Percentiles rank a stretch among this genome's conserved stretches.
Conservation (phyloP, 2,797 vertebrate genomes). For the Enteromius radiatus region DNA sequence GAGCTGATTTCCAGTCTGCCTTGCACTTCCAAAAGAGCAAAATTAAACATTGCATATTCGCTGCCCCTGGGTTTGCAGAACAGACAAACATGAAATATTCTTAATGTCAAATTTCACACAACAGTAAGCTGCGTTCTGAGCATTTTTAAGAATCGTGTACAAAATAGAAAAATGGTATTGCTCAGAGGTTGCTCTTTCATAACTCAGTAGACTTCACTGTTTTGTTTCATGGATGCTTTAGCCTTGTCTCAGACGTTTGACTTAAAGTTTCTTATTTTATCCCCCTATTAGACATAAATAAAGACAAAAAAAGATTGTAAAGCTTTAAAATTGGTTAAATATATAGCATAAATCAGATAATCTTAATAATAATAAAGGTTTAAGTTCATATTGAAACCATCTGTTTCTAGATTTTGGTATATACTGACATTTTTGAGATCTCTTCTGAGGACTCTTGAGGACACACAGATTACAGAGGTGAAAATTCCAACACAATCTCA, state of each 20-base stretch:
- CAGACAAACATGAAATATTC: conserved; percentile 71
- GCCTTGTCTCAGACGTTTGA: neutral
- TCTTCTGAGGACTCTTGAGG: neutral
- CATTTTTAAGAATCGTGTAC: conserved; percentile 69
- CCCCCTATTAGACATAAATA: neutral
- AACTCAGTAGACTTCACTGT: neutral
- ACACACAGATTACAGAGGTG: neutral
- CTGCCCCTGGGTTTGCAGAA: conserved; percentile 72
- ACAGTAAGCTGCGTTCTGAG: conserved; percentile 71
- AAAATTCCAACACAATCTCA: neutral
- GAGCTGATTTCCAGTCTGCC: conserved; percentile 59
- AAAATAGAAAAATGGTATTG: conserved; percentile 48
- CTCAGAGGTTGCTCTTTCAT: neutral
- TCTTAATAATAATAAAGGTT: neutral
- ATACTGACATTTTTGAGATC: neutral
- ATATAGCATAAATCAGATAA: neutral
- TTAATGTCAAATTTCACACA: conserved; percentile 78
- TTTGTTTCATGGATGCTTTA: neutral
- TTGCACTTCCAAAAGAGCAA: conserved; percentile 55
- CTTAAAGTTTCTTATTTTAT: too few relatives aligned
- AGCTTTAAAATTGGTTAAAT: neutral
- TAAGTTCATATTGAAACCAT: neutral
- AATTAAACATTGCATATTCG: conserved; percentile 69
- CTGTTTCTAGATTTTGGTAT: neutral
- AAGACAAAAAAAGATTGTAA: neutral